phyloP scores from a whole-genome alignment of 1,140 invertebrate species.

The Brachionus manjavacas region DNA sequence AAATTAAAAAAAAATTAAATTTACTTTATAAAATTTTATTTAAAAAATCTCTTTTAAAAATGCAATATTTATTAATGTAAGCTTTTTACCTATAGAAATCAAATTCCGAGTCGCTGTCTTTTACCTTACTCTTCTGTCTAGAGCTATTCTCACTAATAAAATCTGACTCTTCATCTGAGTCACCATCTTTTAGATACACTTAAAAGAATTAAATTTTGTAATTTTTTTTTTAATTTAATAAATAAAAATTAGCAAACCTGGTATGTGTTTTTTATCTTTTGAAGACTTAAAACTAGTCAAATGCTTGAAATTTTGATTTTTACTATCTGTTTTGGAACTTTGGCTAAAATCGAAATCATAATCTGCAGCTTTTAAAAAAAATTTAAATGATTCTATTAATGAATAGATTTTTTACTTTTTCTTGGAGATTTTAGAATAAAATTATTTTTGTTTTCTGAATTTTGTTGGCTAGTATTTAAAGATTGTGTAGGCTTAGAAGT shows the following conservation, averaged over 20 bases:
- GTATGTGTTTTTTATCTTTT: constrained; percentile 11
- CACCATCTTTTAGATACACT: constrained; percentile 20
- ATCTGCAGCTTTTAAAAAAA: background rate
- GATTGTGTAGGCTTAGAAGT: background rate
- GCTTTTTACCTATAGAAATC: constrained; percentile 28
- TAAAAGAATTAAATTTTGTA: background rate
- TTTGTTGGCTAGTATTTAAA: background rate
- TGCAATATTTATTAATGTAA: background rate
- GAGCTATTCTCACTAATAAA: constrained; percentile 12
- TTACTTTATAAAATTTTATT: background rate
- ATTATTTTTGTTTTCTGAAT: background rate
- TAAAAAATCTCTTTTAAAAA: too few species aligned
- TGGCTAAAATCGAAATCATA: constrained; percentile 41
- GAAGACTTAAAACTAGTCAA: constrained; percentile 17
- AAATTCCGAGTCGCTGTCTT: constrained; percentile 34
- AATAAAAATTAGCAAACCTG: background rate
- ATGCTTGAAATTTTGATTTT: background rate
- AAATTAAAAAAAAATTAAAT: too few species aligned
- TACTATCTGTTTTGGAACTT: constrained; percentile 28
- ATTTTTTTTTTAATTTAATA: background rate
- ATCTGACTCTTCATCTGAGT: constrained; percentile 15
- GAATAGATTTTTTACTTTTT: background rate
- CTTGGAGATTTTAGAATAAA: constrained; percentile 20
- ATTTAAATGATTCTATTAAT: background rate
- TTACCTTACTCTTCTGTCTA: background rate